A percentile compares a stretch with the other conserved stretches of the same genome.
These are phyloP conservation scores for Caenorhabditis japonica DNA, from an alignment of 2,888 invertebrate species.

Conservation along the genomic window DNA sequence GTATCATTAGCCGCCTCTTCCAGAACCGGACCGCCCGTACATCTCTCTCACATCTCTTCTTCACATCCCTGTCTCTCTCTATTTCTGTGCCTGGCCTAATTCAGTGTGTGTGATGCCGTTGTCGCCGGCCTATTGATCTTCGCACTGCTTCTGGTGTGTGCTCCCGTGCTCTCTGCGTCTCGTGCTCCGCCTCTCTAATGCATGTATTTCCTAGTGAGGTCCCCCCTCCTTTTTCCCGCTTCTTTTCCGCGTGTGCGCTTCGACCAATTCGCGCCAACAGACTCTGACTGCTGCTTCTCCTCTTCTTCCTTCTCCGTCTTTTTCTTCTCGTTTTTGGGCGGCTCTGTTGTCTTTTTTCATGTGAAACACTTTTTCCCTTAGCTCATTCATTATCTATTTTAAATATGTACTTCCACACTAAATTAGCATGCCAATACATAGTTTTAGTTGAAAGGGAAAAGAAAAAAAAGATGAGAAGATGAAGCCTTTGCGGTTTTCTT, in stretches of 20 bases:
- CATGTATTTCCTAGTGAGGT: slow-evolving; percentile 53
- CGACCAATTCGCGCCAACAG: slow-evolving; percentile 45
- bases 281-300: slow-evolving; percentile 40
- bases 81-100: slow-evolving; percentile 42
- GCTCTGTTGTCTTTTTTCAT: too few species aligned
- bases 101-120: slow-evolving; percentile 50
- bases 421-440: slow-evolving; percentile 35
- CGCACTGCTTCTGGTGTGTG: slow-evolving; percentile 53
- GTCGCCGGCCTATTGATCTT: slow-evolving; percentile 52
- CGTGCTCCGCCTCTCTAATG: slow-evolving; percentile 30
- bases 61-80: slow-evolving; percentile 4
- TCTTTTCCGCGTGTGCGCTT: slow-evolving; percentile 32
- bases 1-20: slow-evolving; percentile 49
- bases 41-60: slow-evolving; percentile 3
- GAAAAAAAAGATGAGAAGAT: not conserved
- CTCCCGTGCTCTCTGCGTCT: slow-evolving; percentile 44
- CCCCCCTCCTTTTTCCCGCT: slow-evolving; percentile 14
- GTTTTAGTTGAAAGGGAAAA: not conserved
- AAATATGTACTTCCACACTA: not conserved
- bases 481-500: too few species aligned
- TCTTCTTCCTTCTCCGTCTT: slow-evolving; percentile 13
- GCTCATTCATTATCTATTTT: slow-evolving; percentile 3
- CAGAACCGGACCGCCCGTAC: slow-evolving; percentile 36
- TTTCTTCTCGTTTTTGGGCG: too few species aligned
- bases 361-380: too few species aligned